Evolutionary conservation across 2,113 vertebrate genomes (phyloP).

Genomic region (Merops nubicus): DNA sequence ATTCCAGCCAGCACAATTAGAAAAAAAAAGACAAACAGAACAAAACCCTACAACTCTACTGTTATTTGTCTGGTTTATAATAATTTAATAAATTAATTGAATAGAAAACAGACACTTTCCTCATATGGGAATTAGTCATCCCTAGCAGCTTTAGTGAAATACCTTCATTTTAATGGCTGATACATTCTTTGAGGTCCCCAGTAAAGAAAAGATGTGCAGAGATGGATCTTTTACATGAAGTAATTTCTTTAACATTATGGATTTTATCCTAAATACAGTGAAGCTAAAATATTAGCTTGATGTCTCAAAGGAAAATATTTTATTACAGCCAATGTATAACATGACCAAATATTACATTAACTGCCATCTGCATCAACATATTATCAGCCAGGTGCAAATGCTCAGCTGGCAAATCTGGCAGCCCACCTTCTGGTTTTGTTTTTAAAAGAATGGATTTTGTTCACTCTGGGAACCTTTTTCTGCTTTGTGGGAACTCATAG

Average conservation of each 20-base stretch:
- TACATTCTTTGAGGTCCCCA: background rate
- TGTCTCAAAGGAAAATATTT: background rate
- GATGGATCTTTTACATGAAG: background rate
- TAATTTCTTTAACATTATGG: background rate
- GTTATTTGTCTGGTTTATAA: background rate
- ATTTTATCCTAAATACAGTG: background rate
- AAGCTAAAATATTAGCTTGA: background rate
- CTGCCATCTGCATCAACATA: conserved; percentile 44
- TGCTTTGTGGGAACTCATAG: background rate
- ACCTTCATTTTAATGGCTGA: background rate
- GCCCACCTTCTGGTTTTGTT: background rate
- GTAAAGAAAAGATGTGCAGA: background rate
- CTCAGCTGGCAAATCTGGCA: conserved; percentile 44
- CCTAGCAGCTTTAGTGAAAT: background rate
- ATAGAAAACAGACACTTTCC: background rate
- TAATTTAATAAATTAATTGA: background rate
- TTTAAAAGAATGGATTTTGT: background rate
- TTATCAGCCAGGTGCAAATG: conserved; percentile 11
- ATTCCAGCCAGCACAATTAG: background rate
- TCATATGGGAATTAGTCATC: background rate
- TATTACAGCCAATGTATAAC: background rate
- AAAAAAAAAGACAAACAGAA: background rate
- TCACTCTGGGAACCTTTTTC: background rate
- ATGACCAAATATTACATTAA: conserved; percentile 21
- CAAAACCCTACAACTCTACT: background rate